Base-by-base conservation (phyloP, 2,113 vertebrate species). In the Dascyllus trimaculatus region DNA sequence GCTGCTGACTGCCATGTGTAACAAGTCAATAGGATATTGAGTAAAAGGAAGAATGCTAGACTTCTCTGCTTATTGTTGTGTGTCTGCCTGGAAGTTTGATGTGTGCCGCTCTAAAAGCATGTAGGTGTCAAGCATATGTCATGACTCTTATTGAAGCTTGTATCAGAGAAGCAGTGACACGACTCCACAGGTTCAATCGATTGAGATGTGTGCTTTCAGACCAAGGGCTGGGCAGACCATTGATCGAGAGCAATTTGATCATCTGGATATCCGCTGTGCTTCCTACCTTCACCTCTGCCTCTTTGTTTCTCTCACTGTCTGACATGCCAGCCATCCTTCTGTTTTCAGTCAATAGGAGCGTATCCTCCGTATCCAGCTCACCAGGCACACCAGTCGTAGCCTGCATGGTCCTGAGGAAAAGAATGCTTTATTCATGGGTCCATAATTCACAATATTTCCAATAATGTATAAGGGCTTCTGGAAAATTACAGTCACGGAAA, bases 341-440 rank as follows among this genome's bases (percentile, higher is more conserved):
- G 57, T 51, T 40, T 84, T 65, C 53, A 75, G 60, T 76, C 61
- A 82, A 60, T 76, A 65, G 70, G 54, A 64, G 22, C 46, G 57
- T 22, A 63, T 40, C 21, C 19, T 53, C 17, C n/a, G 43, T 43
- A 19, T 70, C 43, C 19, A 62, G 24, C 29, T 21, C 54, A 62
- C 35, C 24, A 21, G 29, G 32, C 11, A 11, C 11, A 49, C 26
- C 32, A 35, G 29, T 29, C 29, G 6, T 5, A 29, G 32, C 18
- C 13, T 6, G n/a, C 52, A 25, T 46, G 43, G 4, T 46, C 75
- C 51, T 74, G 24, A 51, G 19, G 38, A 60, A 21, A 13, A n/a
- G 32, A 54, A 32, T 29, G 43, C 9, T 63, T 46, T 62, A 26
- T 56, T 69, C 35, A 76, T 52, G 13, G 48, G 0, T 35, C 25